Conservation (phyloP, 2,113 vertebrate genomes). For the Lichenostomus cassidix region DNA sequence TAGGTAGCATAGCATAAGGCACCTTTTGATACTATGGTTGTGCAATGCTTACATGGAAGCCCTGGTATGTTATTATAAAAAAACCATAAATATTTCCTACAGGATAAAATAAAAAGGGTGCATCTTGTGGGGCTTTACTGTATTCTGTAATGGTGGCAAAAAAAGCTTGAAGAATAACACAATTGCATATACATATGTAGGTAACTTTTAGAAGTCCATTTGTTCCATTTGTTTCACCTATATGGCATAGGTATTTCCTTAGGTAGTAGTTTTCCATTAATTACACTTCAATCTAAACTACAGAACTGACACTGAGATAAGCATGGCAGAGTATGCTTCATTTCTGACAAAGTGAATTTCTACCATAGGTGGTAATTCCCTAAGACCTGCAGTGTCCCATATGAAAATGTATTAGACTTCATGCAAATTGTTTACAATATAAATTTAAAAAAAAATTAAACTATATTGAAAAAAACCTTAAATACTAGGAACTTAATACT, state of each 20-base stretch:
- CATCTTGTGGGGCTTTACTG: neutral
- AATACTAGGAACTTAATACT: conserved; percentile 53
- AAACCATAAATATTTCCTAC: neutral
- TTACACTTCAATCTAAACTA: neutral
- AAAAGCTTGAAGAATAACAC: neutral
- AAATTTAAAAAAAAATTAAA: neutral
- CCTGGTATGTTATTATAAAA: neutral
- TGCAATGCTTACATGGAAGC: neutral
- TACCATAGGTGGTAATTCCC: neutral
- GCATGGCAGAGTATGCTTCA: neutral
- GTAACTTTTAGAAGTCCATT: neutral
- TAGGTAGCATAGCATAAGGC: neutral
- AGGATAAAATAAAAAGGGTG: neutral
- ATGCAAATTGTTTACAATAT: neutral
- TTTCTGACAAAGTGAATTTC: neutral
- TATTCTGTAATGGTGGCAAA: neutral
- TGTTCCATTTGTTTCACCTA: neutral
- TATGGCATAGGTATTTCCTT: neutral
- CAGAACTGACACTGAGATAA: neutral
- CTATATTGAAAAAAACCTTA: neutral
- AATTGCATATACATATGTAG: neutral
- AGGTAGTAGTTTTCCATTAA: neutral
- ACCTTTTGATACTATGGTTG: neutral
- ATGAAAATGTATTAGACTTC: neutral
- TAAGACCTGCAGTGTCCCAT: neutral